Conservation (phyloP, 2,113 vertebrate genomes). For the Elephantulus edwardii region DNA sequence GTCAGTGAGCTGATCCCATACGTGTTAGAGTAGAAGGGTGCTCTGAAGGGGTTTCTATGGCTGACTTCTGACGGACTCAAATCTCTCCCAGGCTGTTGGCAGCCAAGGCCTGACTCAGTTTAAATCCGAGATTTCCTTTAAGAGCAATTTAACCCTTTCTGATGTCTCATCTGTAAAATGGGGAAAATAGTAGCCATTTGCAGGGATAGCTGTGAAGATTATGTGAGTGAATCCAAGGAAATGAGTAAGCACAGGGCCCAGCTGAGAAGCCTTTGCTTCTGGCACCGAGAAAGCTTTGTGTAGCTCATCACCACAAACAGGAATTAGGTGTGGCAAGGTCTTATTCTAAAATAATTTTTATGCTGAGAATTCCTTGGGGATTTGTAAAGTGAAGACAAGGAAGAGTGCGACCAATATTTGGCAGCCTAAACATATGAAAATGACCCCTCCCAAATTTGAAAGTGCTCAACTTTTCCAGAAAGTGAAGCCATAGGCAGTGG, state of each 20-base stretch:
- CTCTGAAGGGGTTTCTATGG: not conserved
- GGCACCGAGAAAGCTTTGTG: not conserved
- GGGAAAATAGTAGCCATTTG: not conserved
- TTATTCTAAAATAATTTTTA: not conserved
- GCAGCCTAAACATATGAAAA: not conserved
- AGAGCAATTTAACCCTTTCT: not conserved
- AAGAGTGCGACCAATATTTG: not conserved
- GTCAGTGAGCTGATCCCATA: not conserved
- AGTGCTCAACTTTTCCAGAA: not conserved
- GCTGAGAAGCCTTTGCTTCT: not conserved
- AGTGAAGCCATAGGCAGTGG: not conserved
- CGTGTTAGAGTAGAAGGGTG: not conserved
- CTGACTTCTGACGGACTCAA: not conserved
- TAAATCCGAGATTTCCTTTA: not conserved
- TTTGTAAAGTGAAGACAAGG: not conserved
- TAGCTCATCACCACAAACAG: not conserved
- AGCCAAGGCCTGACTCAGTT: not conserved
- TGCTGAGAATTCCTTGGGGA: not conserved
- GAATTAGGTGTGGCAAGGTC: constrained; percentile 18
- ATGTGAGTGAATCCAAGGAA: not conserved
- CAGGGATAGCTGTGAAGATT: not conserved
- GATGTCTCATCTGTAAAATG: not conserved
- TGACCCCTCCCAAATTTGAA: not conserved
- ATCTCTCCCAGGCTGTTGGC: not conserved
- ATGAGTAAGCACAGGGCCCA: not conserved